phyloP scores from a whole-genome alignment of 2,888 invertebrate genomes.

The Drosophila neoperkinsi region DNA sequence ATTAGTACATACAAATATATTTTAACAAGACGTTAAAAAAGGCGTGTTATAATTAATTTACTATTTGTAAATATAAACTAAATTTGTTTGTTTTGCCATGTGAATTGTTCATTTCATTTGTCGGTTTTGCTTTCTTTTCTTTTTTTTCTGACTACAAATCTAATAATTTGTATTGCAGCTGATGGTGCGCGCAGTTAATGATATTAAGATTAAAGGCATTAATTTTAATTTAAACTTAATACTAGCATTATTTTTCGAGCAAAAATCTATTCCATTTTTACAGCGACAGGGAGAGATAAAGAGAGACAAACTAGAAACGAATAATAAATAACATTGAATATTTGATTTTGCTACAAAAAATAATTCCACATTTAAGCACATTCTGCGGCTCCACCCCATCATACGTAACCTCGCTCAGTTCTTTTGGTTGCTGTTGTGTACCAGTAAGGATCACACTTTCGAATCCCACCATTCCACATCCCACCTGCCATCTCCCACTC shows the following conservation, averaged over 20 bases:
- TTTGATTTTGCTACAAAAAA: slow-evolving; percentile 80
- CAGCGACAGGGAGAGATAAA: slow-evolving; percentile 44
- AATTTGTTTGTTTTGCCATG: slow-evolving; percentile 32
- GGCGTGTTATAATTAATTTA: slow-evolving; percentile 50
- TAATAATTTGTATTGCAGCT: slow-evolving; percentile 39
- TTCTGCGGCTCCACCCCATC: slow-evolving; percentile 57
- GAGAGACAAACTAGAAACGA: slow-evolving; percentile 39
- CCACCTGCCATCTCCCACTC: not conserved
- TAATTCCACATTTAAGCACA: slow-evolving; percentile 67
- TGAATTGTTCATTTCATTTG: slow-evolving; percentile 35
- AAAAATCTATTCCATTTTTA: slow-evolving; percentile 67
- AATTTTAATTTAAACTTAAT: slow-evolving; percentile 64
- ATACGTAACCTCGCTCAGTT: slow-evolving; percentile 71
- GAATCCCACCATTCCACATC: not conserved
- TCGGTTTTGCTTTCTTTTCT: slow-evolving; percentile 16
- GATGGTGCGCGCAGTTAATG: slow-evolving; percentile 24
- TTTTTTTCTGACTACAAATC: slow-evolving; percentile 47
- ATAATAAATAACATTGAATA: slow-evolving; percentile 73
- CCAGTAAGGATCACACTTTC: slow-evolving; percentile 55
- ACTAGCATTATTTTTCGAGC: slow-evolving; percentile 76
- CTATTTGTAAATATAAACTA: slow-evolving; percentile 53
- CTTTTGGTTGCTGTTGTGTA: slow-evolving; percentile 77
- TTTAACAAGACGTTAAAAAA: slow-evolving; percentile 51
- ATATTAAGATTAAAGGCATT: slow-evolving; percentile 54
- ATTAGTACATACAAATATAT: slow-evolving; percentile 59